Percentiles rank a stretch among this genome's conserved stretches.
Conservation (phyloP, 2,797 vertebrate genomes). For the Eleutherodactylus coqui region DNA sequence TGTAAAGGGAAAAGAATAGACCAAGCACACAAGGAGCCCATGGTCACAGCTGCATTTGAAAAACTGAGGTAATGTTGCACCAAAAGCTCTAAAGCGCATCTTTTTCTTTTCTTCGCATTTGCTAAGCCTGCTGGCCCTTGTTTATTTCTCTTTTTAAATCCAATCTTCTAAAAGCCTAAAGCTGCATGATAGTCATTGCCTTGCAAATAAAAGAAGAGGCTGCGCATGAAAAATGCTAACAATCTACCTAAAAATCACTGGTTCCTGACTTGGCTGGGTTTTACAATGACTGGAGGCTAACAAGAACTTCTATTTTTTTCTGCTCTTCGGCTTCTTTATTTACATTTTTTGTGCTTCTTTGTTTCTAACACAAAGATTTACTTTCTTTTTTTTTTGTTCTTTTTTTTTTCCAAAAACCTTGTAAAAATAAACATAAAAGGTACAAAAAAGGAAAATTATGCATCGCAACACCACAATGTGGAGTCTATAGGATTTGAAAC, state of each 20-base stretch:
- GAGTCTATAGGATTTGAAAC: slow-evolving; percentile 74
- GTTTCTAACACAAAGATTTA: slow-evolving; percentile 71
- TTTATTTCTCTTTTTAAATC: slow-evolving; percentile 78
- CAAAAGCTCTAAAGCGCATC: slow-evolving; percentile 89
- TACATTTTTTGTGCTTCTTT: slow-evolving; percentile 78
- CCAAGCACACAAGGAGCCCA: slow-evolving; percentile 92
- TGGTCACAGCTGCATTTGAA: slow-evolving; percentile 97
- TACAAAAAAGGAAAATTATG: slow-evolving; percentile 67
- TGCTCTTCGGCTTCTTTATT: slow-evolving; percentile 90
- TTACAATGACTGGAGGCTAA: slow-evolving; percentile 79
- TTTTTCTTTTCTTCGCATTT: slow-evolving; percentile 82
- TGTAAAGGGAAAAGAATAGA: slow-evolving; percentile 94
- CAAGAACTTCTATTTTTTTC: slow-evolving; percentile 90
- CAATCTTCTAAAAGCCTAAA: slow-evolving; percentile 84
- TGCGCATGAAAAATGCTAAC: slow-evolving; percentile 96
- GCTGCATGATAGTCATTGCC: slow-evolving; percentile 94
- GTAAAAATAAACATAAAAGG: slow-evolving; percentile 65
- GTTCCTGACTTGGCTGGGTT: slow-evolving; percentile 96
- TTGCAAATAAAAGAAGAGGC: slow-evolving; percentile 82
- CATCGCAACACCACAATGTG: slow-evolving; percentile 75
- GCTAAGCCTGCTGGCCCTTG: slow-evolving; percentile 78
- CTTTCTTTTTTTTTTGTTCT: neutral
- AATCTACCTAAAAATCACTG: slow-evolving; percentile 96
- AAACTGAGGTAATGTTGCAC: slow-evolving; percentile 99
- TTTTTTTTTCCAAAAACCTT: slow-evolving; percentile 67